A percentile compares a stretch with the other conserved stretches of the same genome.
phyloP scores from a whole-genome alignment of 2,888 invertebrate genomes.

The Lasioglossum lativentre region DNA sequence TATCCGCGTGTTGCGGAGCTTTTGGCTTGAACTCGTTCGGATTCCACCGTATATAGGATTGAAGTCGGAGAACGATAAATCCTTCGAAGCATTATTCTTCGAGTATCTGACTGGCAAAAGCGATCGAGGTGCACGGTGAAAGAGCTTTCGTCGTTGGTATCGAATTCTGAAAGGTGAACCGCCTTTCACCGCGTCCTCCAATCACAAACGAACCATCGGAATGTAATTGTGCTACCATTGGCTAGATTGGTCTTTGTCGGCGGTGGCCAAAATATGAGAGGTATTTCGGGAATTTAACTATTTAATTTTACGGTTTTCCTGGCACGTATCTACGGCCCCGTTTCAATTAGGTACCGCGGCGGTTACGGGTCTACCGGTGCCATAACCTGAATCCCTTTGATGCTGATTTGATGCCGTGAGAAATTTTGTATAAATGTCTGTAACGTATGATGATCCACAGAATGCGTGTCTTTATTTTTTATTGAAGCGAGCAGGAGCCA shows the following conservation, averaged over 20 bases:
- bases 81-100: constrained; percentile 41
- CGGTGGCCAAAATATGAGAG: background rate
- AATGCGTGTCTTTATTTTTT: background rate
- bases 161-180: constrained; percentile 13
- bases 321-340: background rate
- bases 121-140: constrained; percentile 12
- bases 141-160: constrained; percentile 26
- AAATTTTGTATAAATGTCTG: background rate
- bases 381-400: background rate
- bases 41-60: constrained; percentile 24
- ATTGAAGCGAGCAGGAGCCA: background rate
- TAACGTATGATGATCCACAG: background rate
- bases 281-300: background rate
- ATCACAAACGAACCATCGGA: background rate
- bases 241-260: background rate
- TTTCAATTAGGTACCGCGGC: background rate
- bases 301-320: constrained; percentile 2
- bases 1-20: constrained; percentile 19
- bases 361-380: background rate
- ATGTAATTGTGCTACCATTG: background rate
- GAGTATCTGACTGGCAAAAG: constrained; percentile 22
- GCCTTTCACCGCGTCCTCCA: background rate
- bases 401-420: background rate
- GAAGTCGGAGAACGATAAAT: constrained; percentile 39
- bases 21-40: constrained; percentile 24